A percentile compares a stretch with the other conserved stretches of the same genome.
These are phyloP conservation scores for Trachymyrmex septentrionalis DNA, from an alignment of 1,140 invertebrate species.

Conservation along the genomic window DNA sequence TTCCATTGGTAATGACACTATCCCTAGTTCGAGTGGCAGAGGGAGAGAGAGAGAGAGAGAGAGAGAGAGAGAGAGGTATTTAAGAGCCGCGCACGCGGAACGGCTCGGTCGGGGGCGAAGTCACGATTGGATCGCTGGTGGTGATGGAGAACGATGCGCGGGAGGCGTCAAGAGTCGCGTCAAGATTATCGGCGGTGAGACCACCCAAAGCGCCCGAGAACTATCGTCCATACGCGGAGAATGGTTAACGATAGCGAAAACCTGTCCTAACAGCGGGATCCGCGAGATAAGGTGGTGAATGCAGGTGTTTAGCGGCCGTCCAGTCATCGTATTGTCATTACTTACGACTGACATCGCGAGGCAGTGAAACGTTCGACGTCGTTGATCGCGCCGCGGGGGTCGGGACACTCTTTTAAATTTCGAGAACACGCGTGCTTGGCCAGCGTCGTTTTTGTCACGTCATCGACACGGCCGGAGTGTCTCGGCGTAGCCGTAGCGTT, in stretches of 20 bases:
- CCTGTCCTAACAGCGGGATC: slow-evolving; percentile 80
- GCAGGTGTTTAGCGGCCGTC: slow-evolving; percentile 83
- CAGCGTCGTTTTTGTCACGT: slow-evolving; percentile 50
- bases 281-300: slow-evolving; percentile 82
- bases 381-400: slow-evolving; percentile 56
- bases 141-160: slow-evolving; percentile 73
- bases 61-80: no score
- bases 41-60: no score
- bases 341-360: slow-evolving; percentile 77
- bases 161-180: slow-evolving; percentile 75
- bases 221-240: slow-evolving; percentile 32
- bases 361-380: slow-evolving; percentile 59
- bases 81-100: slow-evolving; percentile 6
- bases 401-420: slow-evolving; percentile 68
- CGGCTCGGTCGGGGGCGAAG: slow-evolving; percentile 67
- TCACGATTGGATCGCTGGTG: slow-evolving; percentile 73
- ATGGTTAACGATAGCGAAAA: slow-evolving; percentile 78
- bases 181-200: slow-evolving; percentile 69
- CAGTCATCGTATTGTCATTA: slow-evolving; percentile 86
- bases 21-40: background rate
- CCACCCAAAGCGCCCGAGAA: slow-evolving; percentile 77
- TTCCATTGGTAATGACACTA: slow-evolving; percentile 42
- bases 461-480: slow-evolving; percentile 52
- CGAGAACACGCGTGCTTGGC: slow-evolving; percentile 36
- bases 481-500: background rate